phyloP scores from a whole-genome alignment of 2,888 invertebrate species.

The Liopterus haemorrhoidalis region DNA sequence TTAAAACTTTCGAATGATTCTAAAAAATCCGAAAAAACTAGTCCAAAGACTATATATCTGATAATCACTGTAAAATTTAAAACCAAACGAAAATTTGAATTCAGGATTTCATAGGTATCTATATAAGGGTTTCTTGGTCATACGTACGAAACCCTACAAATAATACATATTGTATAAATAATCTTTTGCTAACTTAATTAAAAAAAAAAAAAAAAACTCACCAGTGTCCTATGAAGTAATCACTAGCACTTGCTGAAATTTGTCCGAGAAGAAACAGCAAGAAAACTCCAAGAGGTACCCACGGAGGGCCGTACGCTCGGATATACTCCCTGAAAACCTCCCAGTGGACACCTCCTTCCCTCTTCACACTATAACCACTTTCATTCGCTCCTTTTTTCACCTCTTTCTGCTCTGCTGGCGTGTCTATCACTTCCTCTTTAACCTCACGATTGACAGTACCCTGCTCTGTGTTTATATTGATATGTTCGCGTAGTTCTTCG shows the following conservation, averaged over 20 bases:
- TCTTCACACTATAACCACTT: slow-evolving; percentile 41
- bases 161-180: too few species aligned
- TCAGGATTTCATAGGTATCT: too few species aligned
- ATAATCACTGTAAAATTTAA: too few species aligned
- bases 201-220: slow-evolving; percentile 39
- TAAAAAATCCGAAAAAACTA: too few species aligned
- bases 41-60: too few species aligned
- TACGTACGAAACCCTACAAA: too few species aligned
- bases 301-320: slow-evolving; percentile 65
- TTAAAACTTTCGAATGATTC: too few species aligned
- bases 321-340: slow-evolving; percentile 66
- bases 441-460: slow-evolving; percentile 65
- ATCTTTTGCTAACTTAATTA: background rate
- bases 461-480: slow-evolving; percentile 49
- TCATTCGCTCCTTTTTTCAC: slow-evolving; percentile 28
- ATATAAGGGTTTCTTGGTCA: too few species aligned
- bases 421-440: slow-evolving; percentile 55
- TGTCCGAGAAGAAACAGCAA: slow-evolving; percentile 64
- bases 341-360: slow-evolving; percentile 56
- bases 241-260: slow-evolving; percentile 66
- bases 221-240: slow-evolving; percentile 79
- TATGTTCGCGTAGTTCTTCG: slow-evolving; percentile 18
- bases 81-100: too few species aligned
- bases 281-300: slow-evolving; percentile 56
- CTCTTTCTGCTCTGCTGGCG: slow-evolving; percentile 32